Evolutionary conservation across 2,797 vertebrate genomes (phyloP).

Genomic region (Leptodactylus fallax): DNA sequence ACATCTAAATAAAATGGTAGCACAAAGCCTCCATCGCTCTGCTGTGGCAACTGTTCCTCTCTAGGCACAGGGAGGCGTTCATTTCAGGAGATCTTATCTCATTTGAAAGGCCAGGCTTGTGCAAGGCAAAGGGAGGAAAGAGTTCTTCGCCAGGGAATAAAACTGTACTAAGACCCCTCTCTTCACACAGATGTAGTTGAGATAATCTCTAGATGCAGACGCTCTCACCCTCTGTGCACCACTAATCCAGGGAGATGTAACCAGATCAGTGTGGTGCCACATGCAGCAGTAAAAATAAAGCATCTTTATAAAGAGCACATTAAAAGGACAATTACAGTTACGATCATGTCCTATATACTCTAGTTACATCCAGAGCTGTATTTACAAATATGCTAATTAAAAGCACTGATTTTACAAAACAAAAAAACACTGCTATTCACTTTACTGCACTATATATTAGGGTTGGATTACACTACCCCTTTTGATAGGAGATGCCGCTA

Average conservation of each 20-base stretch:
- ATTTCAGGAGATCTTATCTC: constrained; percentile 49
- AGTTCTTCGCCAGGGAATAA: not conserved
- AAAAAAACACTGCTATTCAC: not conserved
- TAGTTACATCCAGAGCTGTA: not conserved
- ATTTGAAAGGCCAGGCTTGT: constrained; percentile 13
- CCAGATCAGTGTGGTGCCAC: not conserved
- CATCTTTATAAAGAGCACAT: not conserved
- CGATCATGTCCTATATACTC: not conserved
- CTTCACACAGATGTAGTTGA: constrained; percentile 15
- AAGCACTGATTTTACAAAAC: too few species aligned
- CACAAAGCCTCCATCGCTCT: too few species aligned
- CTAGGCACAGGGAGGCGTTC: not conserved
- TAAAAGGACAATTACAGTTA: not conserved
- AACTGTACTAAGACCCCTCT: not conserved
- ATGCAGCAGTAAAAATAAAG: not conserved
- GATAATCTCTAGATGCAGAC: constrained; percentile 37
- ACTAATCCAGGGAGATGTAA: constrained; percentile 32
- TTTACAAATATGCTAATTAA: not conserved
- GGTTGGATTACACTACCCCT: not conserved
- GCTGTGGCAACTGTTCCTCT: not conserved
- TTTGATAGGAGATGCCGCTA: too few species aligned
- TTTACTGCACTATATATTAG: not conserved
- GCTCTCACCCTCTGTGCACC: constrained; percentile 23
- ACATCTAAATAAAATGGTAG: too few species aligned
- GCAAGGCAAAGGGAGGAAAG: not conserved